phyloP scores from a whole-genome alignment of 2,888 invertebrate species.

The Sympetrum striolatum region DNA sequence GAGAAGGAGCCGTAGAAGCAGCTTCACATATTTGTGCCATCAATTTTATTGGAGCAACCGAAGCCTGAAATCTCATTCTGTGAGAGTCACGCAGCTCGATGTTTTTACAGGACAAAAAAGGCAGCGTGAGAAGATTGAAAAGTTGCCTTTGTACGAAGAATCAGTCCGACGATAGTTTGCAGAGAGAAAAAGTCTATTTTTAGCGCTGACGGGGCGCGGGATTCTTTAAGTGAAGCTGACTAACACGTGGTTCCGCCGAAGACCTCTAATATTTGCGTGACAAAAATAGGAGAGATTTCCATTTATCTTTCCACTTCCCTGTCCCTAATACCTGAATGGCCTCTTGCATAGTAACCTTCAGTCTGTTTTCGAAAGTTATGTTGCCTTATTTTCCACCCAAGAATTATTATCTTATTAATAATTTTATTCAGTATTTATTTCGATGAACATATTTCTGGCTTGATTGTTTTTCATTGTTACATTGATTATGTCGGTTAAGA shows the following conservation, averaged over 20 bases:
- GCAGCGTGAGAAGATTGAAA: neutral
- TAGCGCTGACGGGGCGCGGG: neutral
- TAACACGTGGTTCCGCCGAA: neutral
- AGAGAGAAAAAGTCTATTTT: neutral
- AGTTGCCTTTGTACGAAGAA: neutral
- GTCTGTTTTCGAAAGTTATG: neutral
- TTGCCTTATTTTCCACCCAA: no score
- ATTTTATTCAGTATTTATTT: no score
- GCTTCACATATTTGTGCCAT: no score
- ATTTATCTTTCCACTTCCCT: neutral
- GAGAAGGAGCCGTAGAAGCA: no score
- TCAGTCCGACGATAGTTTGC: neutral
- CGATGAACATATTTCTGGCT: no score
- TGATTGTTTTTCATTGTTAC: no score
- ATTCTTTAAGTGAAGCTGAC: neutral
- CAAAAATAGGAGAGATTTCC: neutral
- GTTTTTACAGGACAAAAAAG: no score
- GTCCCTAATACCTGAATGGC: neutral
- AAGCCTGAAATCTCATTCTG: no score
- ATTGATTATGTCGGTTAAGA: no score
- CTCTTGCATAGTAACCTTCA: neutral
- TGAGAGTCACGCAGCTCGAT: no score
- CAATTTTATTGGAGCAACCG: no score
- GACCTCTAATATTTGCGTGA: neutral
- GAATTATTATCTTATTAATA: no score